These are phyloP conservation scores for Diachrysia chrysitis DNA, from an alignment of 2,888 invertebrate species.

Conservation along the genomic window DNA sequence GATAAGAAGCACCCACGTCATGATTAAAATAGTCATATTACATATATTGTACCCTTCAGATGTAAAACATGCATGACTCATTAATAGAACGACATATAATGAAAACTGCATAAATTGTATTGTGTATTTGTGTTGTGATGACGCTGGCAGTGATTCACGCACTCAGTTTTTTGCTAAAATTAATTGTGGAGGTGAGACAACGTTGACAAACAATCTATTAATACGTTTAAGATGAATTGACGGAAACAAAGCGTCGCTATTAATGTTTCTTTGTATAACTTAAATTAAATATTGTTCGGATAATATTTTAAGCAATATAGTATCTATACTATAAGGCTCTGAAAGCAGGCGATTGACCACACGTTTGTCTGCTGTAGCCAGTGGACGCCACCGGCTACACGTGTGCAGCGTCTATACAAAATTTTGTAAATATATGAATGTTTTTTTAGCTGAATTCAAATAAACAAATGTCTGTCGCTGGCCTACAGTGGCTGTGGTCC, in stretches of 20 bases:
- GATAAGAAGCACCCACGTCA: not conserved
- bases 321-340: too few relatives aligned
- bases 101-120: not conserved
- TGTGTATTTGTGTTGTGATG: too few relatives aligned
- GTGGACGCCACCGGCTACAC: too few relatives aligned
- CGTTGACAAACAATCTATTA: not conserved
- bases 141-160: not conserved
- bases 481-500: too few relatives aligned
- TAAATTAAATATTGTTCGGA: too few relatives aligned
- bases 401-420: too few relatives aligned
- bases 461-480: too few relatives aligned
- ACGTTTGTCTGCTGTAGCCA: too few relatives aligned
- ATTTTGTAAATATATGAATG: too few relatives aligned
- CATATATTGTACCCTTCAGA: not conserved
- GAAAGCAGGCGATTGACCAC: too few relatives aligned
- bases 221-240: not conserved
- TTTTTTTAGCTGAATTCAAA: too few relatives aligned
- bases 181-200: conserved; percentile 4
- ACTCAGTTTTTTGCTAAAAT: not conserved
- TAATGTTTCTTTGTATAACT: not conserved
- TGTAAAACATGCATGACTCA: not conserved
- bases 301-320: too few relatives aligned
- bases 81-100: not conserved
- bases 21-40: not conserved
- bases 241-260: not conserved